Base-by-base conservation (phyloP, 2,888 invertebrate species). In the Bursaphelenchus okinawaensis region DNA sequence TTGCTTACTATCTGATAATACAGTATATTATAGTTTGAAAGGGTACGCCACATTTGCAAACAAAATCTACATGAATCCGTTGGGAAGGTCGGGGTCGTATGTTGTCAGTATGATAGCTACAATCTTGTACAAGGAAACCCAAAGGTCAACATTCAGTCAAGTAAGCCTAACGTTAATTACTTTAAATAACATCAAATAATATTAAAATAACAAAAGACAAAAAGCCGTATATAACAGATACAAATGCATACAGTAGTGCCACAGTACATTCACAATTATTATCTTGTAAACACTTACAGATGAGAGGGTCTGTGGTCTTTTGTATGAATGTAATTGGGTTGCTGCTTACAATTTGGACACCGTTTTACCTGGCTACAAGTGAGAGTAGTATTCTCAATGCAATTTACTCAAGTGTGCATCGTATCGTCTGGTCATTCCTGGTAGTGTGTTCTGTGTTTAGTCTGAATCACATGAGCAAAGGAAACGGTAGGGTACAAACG, bases 321-420 rank as follows among this genome's bases (percentile, higher is more conserved):
- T 57, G 22, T 9, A 22, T 63, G 28, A 22, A 22, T 22, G 0
- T 59, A 9, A 28, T 20, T 50, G 19, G 22, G 20, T 26, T 66
- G n/a, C 51, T 62, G 7, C 40, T 64, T 27, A 54, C 73, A 9
- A 26, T 74, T 20, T 67, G 70, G 70, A 54, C 61, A 12, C 72
- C 72, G 20, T 64, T 54, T 51, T 70, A 55, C 40, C 52, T 71
- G 16, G 55, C 23, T 6, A 19, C 50, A 8, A 52, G 55, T 3
- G 23, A 20, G 12, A 20, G 27, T 20, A 68, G 62, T 16, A 9
- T 77, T 26, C 55, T 63, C n/a, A 65, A 70, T 23, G 68, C 77
- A 1, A 6, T 71, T 23, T 80, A 80, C 60, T 73, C 77, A 8
- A 65, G 78, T 7, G 23, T 74, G 7, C 79, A 80, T 62, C 72